Base-by-base conservation (phyloP, 2,888 invertebrate genomes). In the Idaea aversata region DNA sequence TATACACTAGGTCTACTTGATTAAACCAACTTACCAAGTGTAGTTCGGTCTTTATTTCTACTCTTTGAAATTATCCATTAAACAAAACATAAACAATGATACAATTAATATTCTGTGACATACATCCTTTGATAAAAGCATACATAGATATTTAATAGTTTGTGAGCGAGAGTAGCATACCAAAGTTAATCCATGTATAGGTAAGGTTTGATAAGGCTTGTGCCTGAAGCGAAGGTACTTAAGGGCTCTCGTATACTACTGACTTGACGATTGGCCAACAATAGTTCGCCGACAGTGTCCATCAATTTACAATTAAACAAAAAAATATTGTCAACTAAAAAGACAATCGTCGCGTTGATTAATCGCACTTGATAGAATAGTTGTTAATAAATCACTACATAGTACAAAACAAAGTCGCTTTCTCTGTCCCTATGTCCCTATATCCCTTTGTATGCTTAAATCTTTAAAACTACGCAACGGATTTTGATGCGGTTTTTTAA, bases 1-100 rank as follows among this genome's bases (percentile, higher is more conserved):
- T n/a, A n/a, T n/a, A n/a, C n/a, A 25, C 25, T 25, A 25, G 3
- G 25, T 25, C 25, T 25, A 25, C 3, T 25, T 25, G 25, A 25
- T 25, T 25, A 25, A 25, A 25, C 25, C 3, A 2, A 25, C 25
- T 25, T 25, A 25, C 25, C 25, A 2, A 2, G 25, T 25, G 25
- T 25, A 25, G 25, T 25, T 25, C 25, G 25, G 25, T 25, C 25
- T 25, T 25, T 25, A 3, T 25, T 86, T 85, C 81, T 67, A 85
- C 84, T 84, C 83, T 84, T 84, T 84, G 79, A 88, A 87, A 88
- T 87, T 88, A 87, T 88, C 47, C 47, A 47, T 6, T 47, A 47
- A 7, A 7, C 3, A 25, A 25, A 25, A 25, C 25, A 25, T 25
- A 47, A 47, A 47, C 47, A 47, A 47, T 10, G 47, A 47, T 7